phyloP scores from a whole-genome alignment of 2,888 invertebrate species.

The Achlya flavicornis region DNA sequence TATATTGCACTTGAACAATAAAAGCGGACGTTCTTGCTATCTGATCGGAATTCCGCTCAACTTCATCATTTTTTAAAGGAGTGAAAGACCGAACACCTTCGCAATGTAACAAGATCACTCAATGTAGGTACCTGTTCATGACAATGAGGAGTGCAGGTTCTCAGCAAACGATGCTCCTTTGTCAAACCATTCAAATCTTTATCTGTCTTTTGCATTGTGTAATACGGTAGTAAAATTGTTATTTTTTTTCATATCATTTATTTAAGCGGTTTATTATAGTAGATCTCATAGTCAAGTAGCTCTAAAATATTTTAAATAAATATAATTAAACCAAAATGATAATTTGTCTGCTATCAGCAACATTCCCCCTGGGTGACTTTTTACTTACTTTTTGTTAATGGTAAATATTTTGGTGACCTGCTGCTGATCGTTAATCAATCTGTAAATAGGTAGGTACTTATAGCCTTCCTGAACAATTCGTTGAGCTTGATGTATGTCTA shows the following conservation, averaged over 20 bases:
- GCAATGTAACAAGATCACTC: slow-evolving; percentile 72
- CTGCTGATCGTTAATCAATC: too few relatives aligned
- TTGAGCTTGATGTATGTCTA: too few relatives aligned
- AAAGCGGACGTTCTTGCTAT: slow-evolving; percentile 72
- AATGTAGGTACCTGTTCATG: slow-evolving; percentile 71
- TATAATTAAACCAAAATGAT: too few relatives aligned
- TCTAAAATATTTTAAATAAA: too few relatives aligned
- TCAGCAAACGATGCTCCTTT: slow-evolving; percentile 51
- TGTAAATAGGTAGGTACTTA: too few relatives aligned
- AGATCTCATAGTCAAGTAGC: too few relatives aligned
- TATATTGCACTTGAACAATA: slow-evolving; percentile 58
- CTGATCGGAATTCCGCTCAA: slow-evolving; percentile 79
- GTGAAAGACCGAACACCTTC: slow-evolving; percentile 56
- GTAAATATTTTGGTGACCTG: too few relatives aligned
- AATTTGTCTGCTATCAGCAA: too few relatives aligned
- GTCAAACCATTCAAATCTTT: slow-evolving; percentile 33
- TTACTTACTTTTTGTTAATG: too few relatives aligned
- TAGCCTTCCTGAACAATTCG: too few relatives aligned
- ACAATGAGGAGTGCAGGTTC: slow-evolving; percentile 66
- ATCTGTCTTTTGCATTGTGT: slow-evolving; percentile 24
- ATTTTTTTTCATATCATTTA: background rate
- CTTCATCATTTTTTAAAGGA: slow-evolving; percentile 59
- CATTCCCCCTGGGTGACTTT: too few relatives aligned
- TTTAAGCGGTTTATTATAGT: background rate
- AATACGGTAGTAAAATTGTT: slow-evolving; percentile 20